Conservation (phyloP, 2,113 vertebrate species). For the Triplophysa tibetana region DNA sequence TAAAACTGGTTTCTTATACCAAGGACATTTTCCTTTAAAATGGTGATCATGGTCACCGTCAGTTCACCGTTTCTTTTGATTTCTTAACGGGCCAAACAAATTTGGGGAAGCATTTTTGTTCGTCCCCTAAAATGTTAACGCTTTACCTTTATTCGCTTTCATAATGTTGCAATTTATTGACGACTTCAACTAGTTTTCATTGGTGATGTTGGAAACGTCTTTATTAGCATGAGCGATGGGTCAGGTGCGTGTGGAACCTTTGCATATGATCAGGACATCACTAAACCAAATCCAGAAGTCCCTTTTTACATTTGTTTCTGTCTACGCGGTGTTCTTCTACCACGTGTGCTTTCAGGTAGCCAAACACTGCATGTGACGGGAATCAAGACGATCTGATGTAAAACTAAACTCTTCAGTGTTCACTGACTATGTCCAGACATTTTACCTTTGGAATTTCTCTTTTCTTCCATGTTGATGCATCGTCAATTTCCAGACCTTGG, state of each 20-base stretch:
- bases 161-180: too few relatives aligned
- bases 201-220: neutral
- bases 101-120: constrained; percentile 51
- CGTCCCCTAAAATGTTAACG: constrained; percentile 15
- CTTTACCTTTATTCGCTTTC: neutral
- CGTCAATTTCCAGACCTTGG: constrained; percentile 73
- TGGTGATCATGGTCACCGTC: too few relatives aligned
- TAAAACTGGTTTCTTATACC: too few relatives aligned
- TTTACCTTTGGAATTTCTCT: constrained; percentile 68
- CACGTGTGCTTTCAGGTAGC: neutral
- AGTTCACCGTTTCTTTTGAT: too few relatives aligned
- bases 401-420: constrained; percentile 24
- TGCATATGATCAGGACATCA: neutral
- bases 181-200: neutral
- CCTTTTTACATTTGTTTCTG: neutral
- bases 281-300: neutral
- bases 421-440: constrained; percentile 43
- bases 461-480: constrained; percentile 66
- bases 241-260: neutral
- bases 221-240: neutral
- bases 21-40: too few relatives aligned
- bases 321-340: neutral
- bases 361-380: neutral
- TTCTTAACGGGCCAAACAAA: neutral
- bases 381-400: neutral